Evolutionary conservation across 2,113 vertebrate genomes (phyloP).

Genomic region (Albula glossodonta): DNA sequence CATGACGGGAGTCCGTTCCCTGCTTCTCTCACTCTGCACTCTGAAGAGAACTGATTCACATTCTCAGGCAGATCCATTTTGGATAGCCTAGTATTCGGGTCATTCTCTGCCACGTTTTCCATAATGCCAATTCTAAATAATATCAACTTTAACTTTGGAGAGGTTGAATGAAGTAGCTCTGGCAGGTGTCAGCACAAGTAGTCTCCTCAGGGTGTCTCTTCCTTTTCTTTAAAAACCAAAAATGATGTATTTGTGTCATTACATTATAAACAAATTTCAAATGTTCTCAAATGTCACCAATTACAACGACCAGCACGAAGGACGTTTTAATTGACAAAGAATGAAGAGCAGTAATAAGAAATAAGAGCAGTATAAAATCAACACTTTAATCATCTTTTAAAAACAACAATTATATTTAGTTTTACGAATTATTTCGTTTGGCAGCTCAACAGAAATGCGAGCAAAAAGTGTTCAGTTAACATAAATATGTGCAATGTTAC

Average conservation of each 20-base stretch:
- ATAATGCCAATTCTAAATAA: background rate
- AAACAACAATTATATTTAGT: no score
- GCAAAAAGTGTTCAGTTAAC: no score
- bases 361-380: no score
- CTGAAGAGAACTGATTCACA: background rate
- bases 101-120: background rate
- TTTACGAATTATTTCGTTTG: no score
- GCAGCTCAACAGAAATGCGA: no score
- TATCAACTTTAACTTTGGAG: background rate
- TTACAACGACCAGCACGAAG: no score
- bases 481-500: no score
- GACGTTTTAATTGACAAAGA: no score
- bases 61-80: background rate
- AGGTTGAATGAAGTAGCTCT: background rate
- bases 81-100: background rate
- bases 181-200: background rate
- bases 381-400: no score
- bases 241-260: background rate
- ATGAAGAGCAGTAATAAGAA: no score
- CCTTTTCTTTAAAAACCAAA: background rate
- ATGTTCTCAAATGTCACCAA: background rate
- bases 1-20: background rate
- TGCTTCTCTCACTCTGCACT: background rate
- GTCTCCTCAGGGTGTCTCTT: background rate
- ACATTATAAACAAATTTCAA: background rate